A percentile compares a stretch with the other conserved stretches of the same genome.
These are phyloP conservation scores for Quadroppia sp. DNA, from an alignment of 2,888 invertebrate species.

Conservation along the genomic window DNA sequence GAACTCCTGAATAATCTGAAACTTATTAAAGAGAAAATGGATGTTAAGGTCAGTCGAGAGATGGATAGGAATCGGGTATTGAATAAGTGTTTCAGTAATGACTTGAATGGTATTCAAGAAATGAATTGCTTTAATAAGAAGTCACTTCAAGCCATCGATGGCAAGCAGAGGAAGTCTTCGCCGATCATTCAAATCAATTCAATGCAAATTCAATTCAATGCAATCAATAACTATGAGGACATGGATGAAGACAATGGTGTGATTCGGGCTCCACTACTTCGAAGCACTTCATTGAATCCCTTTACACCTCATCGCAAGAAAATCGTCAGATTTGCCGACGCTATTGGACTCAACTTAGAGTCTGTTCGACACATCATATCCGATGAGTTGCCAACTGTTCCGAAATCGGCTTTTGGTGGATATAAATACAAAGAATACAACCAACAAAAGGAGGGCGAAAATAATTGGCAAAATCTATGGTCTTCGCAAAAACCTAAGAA, in stretches of 20 bases:
- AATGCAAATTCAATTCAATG: slow-evolving; percentile 31
- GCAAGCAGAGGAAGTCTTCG: slow-evolving; percentile 14
- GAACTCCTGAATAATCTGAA: slow-evolving; percentile 18
- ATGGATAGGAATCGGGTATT: neutral
- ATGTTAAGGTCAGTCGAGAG: neutral
- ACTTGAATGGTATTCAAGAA: no score
- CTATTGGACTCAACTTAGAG: slow-evolving; percentile 83
- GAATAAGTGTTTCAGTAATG: neutral
- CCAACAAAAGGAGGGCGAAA: no score
- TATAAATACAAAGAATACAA: slow-evolving; percentile 62
- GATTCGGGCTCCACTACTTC: slow-evolving; percentile 33
- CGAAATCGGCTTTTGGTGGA: slow-evolving; percentile 75
- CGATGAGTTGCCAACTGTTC: slow-evolving; percentile 62
- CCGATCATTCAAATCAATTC: no score
- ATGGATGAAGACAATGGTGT: slow-evolving; percentile 1
- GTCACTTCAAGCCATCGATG: neutral
- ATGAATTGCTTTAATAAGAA: neutral
- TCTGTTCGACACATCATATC: slow-evolving; percentile 59
- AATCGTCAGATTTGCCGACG: slow-evolving; percentile 91
- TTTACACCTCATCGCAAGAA: slow-evolving; percentile 82
- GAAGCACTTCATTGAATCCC: slow-evolving; percentile 82
- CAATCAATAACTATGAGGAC: neutral
- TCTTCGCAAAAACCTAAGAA: slow-evolving; percentile 17
- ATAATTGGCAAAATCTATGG: neutral
- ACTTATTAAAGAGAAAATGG: slow-evolving; percentile 17